Conservation (phyloP, 1,140 invertebrate species). For the Zophobas morio region DNA sequence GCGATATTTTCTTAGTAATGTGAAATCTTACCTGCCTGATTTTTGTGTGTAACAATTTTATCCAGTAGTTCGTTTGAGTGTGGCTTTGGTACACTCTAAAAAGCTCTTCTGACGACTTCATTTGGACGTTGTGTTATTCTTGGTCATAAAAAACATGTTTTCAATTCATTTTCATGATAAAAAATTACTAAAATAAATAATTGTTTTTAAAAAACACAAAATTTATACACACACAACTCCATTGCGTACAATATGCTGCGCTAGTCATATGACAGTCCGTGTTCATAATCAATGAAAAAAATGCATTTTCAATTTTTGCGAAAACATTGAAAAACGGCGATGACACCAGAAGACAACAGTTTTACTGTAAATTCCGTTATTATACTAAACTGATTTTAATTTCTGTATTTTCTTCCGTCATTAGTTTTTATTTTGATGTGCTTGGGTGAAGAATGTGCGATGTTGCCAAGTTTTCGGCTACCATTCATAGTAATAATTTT, state of each 20-base stretch:
- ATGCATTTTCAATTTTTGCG: too few relatives aligned
- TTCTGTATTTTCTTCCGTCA: not conserved
- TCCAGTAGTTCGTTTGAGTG: constrained; percentile 55
- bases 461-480: constrained; percentile 58
- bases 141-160: not conserved
- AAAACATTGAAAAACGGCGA: too few relatives aligned
- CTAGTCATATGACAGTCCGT: constrained; percentile 56
- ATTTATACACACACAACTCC: constrained; percentile 63
- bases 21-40: constrained; percentile 11
- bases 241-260: constrained; percentile 64
- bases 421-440: constrained; percentile 36
- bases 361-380: too few relatives aligned
- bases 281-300: constrained; percentile 51
- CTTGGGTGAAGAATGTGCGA: constrained; percentile 59
- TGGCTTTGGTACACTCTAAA: constrained; percentile 10
- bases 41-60: constrained; percentile 59
- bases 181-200: constrained; percentile 44
- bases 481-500: constrained; percentile 50
- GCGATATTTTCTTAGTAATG: not conserved
- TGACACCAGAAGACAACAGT: too few relatives aligned
- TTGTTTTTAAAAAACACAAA: constrained; percentile 61
- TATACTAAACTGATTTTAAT: not conserved
- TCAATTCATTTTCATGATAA: not conserved
- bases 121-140: not conserved
- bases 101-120: not conserved